phyloP scores from a whole-genome alignment of 2,113 vertebrate species.

The Climacteris rufus region DNA sequence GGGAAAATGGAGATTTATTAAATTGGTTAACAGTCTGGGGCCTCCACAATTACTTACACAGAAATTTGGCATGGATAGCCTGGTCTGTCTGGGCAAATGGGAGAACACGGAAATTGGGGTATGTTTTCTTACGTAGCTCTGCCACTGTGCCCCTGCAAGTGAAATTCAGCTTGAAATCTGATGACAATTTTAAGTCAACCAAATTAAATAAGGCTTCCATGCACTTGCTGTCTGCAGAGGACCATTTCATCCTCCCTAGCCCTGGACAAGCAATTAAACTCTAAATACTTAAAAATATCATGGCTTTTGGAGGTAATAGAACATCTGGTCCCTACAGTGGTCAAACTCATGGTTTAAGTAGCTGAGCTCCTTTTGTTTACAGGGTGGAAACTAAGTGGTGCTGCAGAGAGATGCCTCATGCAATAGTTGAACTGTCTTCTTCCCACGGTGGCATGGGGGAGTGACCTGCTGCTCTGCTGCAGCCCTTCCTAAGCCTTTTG shows the following conservation, averaged over 20 bases:
- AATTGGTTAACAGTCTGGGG: neutral
- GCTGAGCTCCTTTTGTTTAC: neutral
- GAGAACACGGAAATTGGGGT: neutral
- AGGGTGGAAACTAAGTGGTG: rapidly evolving
- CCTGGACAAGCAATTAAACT: neutral
- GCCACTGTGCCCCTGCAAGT: neutral
- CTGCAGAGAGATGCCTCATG: neutral
- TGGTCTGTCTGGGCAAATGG: neutral
- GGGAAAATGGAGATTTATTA: neutral
- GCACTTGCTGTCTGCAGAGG: neutral
- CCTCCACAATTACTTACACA: neutral
- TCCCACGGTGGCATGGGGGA: neutral
- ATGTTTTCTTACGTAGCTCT: neutral
- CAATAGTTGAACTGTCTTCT: neutral
- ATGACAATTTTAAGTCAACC: neutral
- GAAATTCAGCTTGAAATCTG: neutral
- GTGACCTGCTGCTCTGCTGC: neutral
- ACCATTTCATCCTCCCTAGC: neutral
- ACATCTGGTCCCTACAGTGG: neutral
- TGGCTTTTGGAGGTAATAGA: neutral
- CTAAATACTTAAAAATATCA: neutral
- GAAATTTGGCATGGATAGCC: neutral
- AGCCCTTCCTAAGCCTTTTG: neutral
- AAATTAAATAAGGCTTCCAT: neutral
- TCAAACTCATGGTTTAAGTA: neutral